Conservation (phyloP, 2,797 vertebrate genomes). For the Aeoliscus strigatus region DNA sequence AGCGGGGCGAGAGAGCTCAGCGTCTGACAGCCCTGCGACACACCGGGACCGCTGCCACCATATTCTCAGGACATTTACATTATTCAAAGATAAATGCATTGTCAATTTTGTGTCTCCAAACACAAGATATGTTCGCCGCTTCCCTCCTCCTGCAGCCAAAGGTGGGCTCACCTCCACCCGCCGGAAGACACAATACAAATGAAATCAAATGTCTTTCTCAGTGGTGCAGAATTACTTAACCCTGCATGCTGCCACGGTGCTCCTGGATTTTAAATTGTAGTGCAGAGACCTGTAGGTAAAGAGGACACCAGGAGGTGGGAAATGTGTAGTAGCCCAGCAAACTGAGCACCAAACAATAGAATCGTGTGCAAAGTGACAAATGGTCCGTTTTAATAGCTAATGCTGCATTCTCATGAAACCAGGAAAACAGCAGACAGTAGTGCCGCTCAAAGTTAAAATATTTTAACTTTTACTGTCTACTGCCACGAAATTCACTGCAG, state of each 20-base stretch:
- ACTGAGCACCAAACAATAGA: too few relatives aligned
- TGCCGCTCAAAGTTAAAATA: too few relatives aligned
- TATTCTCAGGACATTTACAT: constrained; percentile 84
- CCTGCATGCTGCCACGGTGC: constrained; percentile 54
- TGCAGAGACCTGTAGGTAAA: constrained; percentile 42
- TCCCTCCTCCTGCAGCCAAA: constrained; percentile 77
- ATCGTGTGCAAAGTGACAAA: too few relatives aligned
- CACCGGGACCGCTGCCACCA: constrained; percentile 72
- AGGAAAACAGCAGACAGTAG: too few relatives aligned
- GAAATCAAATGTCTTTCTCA: constrained; percentile 83
- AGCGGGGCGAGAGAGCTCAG: constrained; percentile 57
- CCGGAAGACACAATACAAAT: constrained; percentile 79
- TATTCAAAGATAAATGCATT: constrained; percentile 88
- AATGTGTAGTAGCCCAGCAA: constrained; percentile 1
- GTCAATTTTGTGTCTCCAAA: constrained; percentile 82
- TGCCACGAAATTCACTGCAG: too few relatives aligned
- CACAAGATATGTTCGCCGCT: constrained; percentile 77
- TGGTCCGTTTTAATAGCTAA: too few relatives aligned
- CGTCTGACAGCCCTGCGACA: constrained; percentile 67
- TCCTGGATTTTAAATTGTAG: constrained; percentile 55
- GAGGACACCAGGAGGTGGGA: constrained; percentile 46
- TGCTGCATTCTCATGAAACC: too few relatives aligned
- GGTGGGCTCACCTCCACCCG: constrained; percentile 77
- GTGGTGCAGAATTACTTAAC: constrained; percentile 78
- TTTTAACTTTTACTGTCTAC: too few relatives aligned